Base-by-base conservation (phyloP, 2,888 invertebrate species). In the Celastrina argiolus region DNA sequence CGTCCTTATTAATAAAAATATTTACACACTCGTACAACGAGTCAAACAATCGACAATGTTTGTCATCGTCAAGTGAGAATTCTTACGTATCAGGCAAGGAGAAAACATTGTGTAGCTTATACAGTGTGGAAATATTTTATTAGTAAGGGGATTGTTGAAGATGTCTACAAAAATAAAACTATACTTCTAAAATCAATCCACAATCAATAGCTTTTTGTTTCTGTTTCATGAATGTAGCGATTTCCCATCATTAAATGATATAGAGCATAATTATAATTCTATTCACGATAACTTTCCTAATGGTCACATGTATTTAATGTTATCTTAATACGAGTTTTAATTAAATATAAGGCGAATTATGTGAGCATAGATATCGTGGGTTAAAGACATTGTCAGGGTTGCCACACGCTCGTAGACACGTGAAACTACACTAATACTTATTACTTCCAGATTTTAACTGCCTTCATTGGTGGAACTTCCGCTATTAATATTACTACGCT, bases 251-350 rank as follows among this genome's bases (percentile, higher is more conserved):
- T n/a, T n/a, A 10, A 16, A 22, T 26, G 12, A 51, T 22, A 51
- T 22, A 51, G 22, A 51, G 5, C 18, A 3, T 51, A 22, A 51
- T 51, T 51, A 51, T 4, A 14, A 51, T 22, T 51, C 51, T 14
- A 26, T 51, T 26, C 14, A 51, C 22, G 4, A 26, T 18, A 51
- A 51, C 10, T 61, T 61, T 36, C 18, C 36, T 39, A 39, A 61
- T 61, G n/a, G 61, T 34, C 36, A 34, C 18, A 14, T 10, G n/a
- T n/a, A 61, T 36, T 36, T 16, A 18, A 31, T 22, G 61, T 18
- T 39, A 61, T 61, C 61, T 61, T 34, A 34, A 61, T 36, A 61
- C 36, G 61, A 22, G 61, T 61, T 61, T 61, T 61, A 61, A 39
- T 61, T 36, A 61, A 61, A 61, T 61, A 39, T 61, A 61, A 61